Evolutionary conservation across 2,797 vertebrate species (phyloP), one percentile per base, ranked within the genome.

Genomic region (Liparis tanakae): DNA sequence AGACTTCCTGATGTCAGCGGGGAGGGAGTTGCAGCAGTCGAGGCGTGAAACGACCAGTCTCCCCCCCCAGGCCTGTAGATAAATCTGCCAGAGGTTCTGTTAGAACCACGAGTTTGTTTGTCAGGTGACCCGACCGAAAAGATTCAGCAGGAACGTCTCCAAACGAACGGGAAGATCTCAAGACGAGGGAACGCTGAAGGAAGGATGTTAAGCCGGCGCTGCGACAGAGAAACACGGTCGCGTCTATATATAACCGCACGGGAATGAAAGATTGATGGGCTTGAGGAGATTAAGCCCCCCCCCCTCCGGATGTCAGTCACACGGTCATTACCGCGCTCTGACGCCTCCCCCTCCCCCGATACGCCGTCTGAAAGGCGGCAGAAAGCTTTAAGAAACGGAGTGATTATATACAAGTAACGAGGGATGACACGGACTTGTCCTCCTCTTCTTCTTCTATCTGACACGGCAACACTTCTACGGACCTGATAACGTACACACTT

Each of bases 221-320:
- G 13, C 6, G 1, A 60, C 22, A 39, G 53, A 72, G 63, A 73
- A 65, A n/a, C 61, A 57, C 34, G 14, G 34, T 30, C 54, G 46
- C 58, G 72, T 73, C 72, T 84, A 72, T 74, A 55, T 60, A 71
- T 59, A 83, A 36, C 57, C 50, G 56, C 44, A 68, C 34, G 30
- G 7, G 43, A 71, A 78, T 74, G 22, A 83, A 72, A 82, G 56
- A 90, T 77, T 76, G 70, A 89, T 79, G 65, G 67, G 37, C 72
- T 83, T 60, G 44, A 88, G 68, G 69, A 85, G 78, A 79, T 80
- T 81, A 87, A 59, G 73, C 56, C 53, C 18, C 18, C 56, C 58
- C 43, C 46, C 63, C 63, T 82, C 67, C 51, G 44, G 58, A 55
- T 74, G 74, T 61, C 62, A 50, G 70, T 61, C 59, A 46, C 65